Base-by-base conservation (phyloP, 2,888 invertebrate species). In the Chirona hameri region DNA sequence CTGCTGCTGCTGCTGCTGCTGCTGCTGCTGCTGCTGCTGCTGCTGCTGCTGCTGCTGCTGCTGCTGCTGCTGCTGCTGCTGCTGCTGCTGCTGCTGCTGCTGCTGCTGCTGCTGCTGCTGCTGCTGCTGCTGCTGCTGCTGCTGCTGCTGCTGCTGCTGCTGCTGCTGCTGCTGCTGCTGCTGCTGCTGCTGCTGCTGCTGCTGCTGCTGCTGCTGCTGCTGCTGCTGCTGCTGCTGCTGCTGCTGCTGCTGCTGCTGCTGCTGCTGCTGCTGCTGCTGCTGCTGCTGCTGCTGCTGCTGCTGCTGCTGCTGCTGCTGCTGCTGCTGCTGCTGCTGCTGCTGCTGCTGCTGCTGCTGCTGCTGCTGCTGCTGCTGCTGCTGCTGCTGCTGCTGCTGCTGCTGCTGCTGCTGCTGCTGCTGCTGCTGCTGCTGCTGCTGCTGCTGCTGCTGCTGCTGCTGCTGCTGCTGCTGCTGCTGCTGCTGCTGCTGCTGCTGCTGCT, bases 371-470 rank as follows among this genome's bases (percentile, higher is more conserved):
- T 65, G 65, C 65, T 31, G 9, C 80, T 31, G 27, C 79, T 79
- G 31, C 79, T 79, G 31, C 79, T n/a, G 31, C n/a, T n/a, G 31
- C 79, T 79, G 31, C 79, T 79, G 31, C 65, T 65, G n/a, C 79
- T 79, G 31, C 79, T n/a, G 31, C n/a, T 15, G 31, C 18, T 27
- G 27, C 9, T n/a, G 39, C 29, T 52, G n/a, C 80, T 31, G n/a
- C 29, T n/a, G n/a, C n/a, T n/a, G n/a, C n/a, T n/a, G n/a, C n/a
- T n/a, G n/a, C n/a, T n/a, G n/a, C n/a, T n/a, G n/a, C n/a, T n/a
- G n/a, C n/a, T n/a, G n/a, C n/a, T n/a, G n/a, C 79, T 79, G 27
- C 79, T 79, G 27, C 79, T 79, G 27, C 79, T 79, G 15, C 79
- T 65, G 65, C 65, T 65, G 65, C 65, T 65, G 65, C 65, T 65